Conservation (phyloP, 1,140 invertebrate species). For the Macrotrachela quadricornifera region DNA sequence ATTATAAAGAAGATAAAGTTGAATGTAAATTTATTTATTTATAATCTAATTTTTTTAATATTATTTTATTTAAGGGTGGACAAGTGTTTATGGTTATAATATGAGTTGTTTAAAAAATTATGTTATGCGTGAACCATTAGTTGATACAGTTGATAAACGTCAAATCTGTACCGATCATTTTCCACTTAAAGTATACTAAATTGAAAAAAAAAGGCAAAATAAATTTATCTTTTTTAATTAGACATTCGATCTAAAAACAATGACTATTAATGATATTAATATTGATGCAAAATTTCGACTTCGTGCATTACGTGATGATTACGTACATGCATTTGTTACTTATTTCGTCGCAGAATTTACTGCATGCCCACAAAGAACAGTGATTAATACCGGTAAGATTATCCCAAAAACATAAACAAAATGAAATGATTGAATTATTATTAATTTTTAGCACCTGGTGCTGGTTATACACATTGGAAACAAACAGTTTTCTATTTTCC, state of each 20-base stretch:
- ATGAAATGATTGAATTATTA: too few species aligned
- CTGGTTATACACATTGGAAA: conserved; percentile 96
- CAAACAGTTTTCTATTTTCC: conserved; percentile 98
- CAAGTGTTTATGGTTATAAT: conserved; percentile 93
- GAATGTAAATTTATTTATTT: conserved; percentile 39
- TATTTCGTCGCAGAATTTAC: conserved; percentile 99
- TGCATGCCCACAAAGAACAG: conserved; percentile 64
- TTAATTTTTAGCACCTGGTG: conserved; percentile 50
- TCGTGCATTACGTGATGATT: conserved; percentile 68
- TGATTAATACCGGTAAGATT: too few species aligned
- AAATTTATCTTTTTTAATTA: conserved; percentile 65
- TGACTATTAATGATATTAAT: conserved; percentile 72
- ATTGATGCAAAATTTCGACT: conserved; percentile 74
- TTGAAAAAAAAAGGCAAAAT: too few species aligned
- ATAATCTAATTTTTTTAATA: too few species aligned
- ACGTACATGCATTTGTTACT: conserved; percentile 87
- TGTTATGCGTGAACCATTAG: conserved; percentile 86
- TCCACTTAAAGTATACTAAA: conserved; percentile 34
- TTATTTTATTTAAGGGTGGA: conserved; percentile 32
- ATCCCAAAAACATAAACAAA: too few species aligned
- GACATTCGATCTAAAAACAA: conserved; percentile 91
- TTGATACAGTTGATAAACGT: conserved; percentile 93
- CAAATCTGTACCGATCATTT: conserved; percentile 53
- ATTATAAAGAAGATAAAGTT: conserved; percentile 99
- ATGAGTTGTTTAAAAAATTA: conserved; percentile 94